A percentile compares a stretch with the other conserved stretches of the same genome.
These are phyloP conservation scores for Condylura cristata DNA, from an alignment of 2,113 vertebrate genomes.

Conservation along the genomic window DNA sequence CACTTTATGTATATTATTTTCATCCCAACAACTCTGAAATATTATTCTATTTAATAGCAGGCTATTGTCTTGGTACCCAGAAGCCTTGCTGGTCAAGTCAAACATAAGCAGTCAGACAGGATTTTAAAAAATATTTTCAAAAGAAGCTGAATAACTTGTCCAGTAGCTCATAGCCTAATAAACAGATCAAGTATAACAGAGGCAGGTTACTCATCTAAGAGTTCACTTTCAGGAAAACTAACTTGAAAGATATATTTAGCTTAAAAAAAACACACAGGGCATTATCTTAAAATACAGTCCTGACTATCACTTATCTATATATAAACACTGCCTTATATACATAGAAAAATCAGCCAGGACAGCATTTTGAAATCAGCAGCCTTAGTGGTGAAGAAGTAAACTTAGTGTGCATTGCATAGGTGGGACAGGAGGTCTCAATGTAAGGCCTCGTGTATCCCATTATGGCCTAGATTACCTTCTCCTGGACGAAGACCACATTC, in stretches of 20 bases:
- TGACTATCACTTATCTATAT: background rate
- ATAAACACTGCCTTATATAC: background rate
- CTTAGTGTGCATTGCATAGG: background rate
- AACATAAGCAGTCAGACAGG: too few species aligned
- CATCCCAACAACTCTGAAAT: background rate
- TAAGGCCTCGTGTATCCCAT: background rate
- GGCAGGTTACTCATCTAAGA: background rate
- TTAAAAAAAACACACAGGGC: background rate
- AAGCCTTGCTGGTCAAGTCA: too few species aligned
- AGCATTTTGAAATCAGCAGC: background rate
- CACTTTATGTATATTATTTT: background rate
- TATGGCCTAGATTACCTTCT: background rate
- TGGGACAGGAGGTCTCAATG: background rate
- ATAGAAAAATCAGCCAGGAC: background rate
- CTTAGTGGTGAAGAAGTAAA: background rate
- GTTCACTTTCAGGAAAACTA: conserved; percentile 18
- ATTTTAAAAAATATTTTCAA: background rate
- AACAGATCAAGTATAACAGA: background rate
- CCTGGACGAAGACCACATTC: background rate
- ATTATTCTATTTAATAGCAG: background rate
- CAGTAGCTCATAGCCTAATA: background rate
- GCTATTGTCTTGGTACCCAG: too few species aligned
- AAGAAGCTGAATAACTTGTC: background rate
- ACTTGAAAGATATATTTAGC: background rate
- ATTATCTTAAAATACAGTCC: background rate